Conservation (phyloP, 64 coral and sea anemone genomes). For the Anthopleura sola region DNA sequence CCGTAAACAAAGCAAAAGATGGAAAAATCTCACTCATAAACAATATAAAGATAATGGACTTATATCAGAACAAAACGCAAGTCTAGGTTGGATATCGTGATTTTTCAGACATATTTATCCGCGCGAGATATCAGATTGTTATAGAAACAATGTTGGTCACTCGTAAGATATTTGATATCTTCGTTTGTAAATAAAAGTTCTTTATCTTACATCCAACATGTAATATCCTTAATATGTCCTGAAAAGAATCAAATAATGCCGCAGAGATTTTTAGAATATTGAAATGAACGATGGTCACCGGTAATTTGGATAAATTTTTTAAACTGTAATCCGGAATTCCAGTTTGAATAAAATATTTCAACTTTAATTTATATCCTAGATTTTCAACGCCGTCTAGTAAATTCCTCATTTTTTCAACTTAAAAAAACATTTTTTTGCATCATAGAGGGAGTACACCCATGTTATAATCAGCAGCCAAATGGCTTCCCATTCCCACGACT, state of each 20-base stretch:
- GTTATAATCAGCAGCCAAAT: too few species aligned
- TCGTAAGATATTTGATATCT: neutral
- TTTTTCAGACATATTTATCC: neutral
- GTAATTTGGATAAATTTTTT: neutral
- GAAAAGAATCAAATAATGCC: neutral
- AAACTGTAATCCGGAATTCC: neutral
- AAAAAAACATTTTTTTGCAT: too few species aligned
- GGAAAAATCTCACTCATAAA: too few species aligned
- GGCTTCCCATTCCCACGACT: neutral
- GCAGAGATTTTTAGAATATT: neutral
- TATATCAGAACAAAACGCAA: neutral
- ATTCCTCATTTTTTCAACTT: too few species aligned
- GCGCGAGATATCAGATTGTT: neutral
- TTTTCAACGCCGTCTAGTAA: neutral
- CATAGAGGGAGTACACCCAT: too few species aligned
- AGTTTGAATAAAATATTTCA: neutral
- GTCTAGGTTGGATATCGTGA: neutral
- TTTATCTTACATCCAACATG: neutral
- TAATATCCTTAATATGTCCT: conserved; percentile 7
- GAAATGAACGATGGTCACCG: neutral
- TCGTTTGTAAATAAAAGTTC: too few species aligned
- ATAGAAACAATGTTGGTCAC: neutral
- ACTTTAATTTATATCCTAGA: too few species aligned
- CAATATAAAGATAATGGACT: neutral
- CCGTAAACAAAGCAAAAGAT: neutral